These are phyloP conservation scores for Todus mexicanus DNA, from an alignment of 2,797 vertebrate genomes.

Conservation along the genomic window DNA sequence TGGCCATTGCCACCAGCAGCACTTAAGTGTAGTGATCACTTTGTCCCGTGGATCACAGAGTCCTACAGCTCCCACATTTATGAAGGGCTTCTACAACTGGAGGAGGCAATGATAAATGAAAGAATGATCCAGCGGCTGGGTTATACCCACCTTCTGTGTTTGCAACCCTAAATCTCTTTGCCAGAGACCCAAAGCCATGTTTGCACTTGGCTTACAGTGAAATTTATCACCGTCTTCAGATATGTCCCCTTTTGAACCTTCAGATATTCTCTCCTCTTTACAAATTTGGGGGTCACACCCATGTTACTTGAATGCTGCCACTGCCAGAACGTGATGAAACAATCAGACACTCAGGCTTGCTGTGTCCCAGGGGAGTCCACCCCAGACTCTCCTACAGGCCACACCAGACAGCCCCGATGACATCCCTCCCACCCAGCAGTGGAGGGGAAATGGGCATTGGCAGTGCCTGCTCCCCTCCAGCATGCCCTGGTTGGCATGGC, in stretches of 20 bases:
- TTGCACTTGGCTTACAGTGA: not conserved
- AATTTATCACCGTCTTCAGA: not conserved
- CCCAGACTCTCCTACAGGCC: not conserved
- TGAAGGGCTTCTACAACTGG: not conserved
- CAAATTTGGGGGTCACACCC: not conserved
- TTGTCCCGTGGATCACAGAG: not conserved
- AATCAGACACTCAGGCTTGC: not conserved
- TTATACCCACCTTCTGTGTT: not conserved
- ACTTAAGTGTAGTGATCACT: not conserved
- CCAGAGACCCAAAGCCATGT: not conserved
- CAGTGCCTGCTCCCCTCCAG: not conserved
- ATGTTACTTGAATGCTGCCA: not conserved
- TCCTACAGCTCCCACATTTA: accelerated
- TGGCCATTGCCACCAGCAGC: not conserved
- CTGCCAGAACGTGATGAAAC: not conserved
- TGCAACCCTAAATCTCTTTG: not conserved
- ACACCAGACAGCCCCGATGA: not conserved
- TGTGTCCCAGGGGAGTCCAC: not conserved
- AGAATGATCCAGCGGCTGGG: not conserved
- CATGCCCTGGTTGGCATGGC: not conserved
- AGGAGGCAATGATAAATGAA: not conserved
- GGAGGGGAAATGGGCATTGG: not conserved
- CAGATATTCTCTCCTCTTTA: not conserved
- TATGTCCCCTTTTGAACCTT: not conserved
- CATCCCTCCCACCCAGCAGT: not conserved